Evolutionary conservation across 1,140 invertebrate species (phyloP), one percentile per base, ranked within the genome.

Genomic region (Cepaea nemoralis): DNA sequence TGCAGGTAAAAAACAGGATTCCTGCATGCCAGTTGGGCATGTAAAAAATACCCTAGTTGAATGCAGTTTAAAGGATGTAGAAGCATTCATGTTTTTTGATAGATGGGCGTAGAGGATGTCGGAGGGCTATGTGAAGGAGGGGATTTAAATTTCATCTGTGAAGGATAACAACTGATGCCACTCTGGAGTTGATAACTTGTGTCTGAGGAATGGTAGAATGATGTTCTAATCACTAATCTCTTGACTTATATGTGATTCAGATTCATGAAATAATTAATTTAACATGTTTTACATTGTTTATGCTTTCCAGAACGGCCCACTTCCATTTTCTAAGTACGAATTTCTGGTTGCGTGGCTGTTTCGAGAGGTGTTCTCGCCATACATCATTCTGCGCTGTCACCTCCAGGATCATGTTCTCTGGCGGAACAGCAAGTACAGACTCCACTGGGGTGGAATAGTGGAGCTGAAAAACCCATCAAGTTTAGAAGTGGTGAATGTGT

Each of bases 261-360:
- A 19, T 22, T 16, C 16, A 14, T 31, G 16, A 12, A 14, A 16
- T 22, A 16, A 19, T 14, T 33, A 16, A 14, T 31, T n/a, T n/a
- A n/a, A n/a, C n/a, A n/a, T n/a, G n/a, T n/a, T n/a, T n/a, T n/a
- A n/a, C n/a, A 12, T 48, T 31, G 8, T 63, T 63, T 27, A 27
- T 31, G 27, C 16, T 31, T 63, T 63, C 27, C 31, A 79, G 37
- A 69, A 79, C 37, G 96, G 96, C 8, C 94, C 96, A 48, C 92
- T 98, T 74, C 96, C 97, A n/a, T 99, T 99, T 92, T 97, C 95
- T 87, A 97, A 98, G 93, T 95, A 97, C 86, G 96, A 99, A 90
- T 99, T 98, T 91, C 94, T 99, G 6, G 93, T 98, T 67, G 97
- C 95, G n/a, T 99, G 99, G 99, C 91, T 98, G 76, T 95, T 98